Base-by-base conservation (phyloP, 2,888 invertebrate genomes). In the Cataglyphis altisquamis region DNA sequence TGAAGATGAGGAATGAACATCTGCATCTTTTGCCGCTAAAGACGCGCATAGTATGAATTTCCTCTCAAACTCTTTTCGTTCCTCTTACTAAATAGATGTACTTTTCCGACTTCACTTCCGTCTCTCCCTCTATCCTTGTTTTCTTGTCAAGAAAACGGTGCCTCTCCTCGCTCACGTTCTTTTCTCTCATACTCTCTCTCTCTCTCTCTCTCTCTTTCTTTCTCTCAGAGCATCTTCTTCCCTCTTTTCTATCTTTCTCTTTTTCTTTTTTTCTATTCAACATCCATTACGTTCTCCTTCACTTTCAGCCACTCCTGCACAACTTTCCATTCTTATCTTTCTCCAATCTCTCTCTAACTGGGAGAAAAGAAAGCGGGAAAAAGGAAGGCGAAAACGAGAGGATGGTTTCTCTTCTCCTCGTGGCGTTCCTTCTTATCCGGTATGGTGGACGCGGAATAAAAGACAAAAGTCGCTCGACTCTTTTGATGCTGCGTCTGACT, bases 381-480 rank as follows among this genome's bases (percentile, higher is more conserved):
- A 80, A 72, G 63, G 64, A 45, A 60, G 45, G 41, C n/a, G 39
- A n/a, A 57, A 64, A 41, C n/a, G 67, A 74, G 75, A 41, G 57
- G 74, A 77, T 68, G 70, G 75, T 72, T 63, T 60, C 75, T 62
- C 81, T 72, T 85, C 83, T 83, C 75, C 81, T 78, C 63, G 68
- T 74, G 60, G 60, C 78, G 63, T 84, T 82, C 86, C 84, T 85
- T 87, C 85, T 88, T 86, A 88, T 88, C 84, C 84, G 83, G 68
- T 77, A 84, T 73, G 68, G 77, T 86, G 88, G 84, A 88, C 86
- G 82, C 84, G 68, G 88, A 88, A 88, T 88, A 88, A 88, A 87
- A 88, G 86, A 63, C 88, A 80, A 88, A 88, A 88, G 88, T 86
- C 84, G 88, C 86, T 82, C 80, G 84, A 82, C 87, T 87, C 81